Base-by-base conservation (phyloP, 1,140 invertebrate genomes). In the Trichonephila clavata region DNA sequence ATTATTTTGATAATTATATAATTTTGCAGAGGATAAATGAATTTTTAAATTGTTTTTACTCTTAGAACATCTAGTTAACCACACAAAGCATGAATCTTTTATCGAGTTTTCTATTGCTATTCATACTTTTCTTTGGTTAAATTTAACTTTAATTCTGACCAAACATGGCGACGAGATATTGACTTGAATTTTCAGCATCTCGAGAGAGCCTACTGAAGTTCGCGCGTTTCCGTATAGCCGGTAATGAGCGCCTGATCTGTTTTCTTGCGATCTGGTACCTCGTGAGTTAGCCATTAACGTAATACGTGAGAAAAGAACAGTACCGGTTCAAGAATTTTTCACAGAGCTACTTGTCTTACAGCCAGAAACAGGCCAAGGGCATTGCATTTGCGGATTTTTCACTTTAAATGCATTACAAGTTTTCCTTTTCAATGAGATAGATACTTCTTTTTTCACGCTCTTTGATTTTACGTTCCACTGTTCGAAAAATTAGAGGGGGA, bases 231-330 rank as follows among this genome's bases (percentile, higher is more conserved):
- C 71, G 32, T 83, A 83, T 57, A 83, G 24, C 59, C 13, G 50
- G 68, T 92, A 92, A 84, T 92, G 60, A 92, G 57, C 18, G 18
- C 14, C 71, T 50, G 91, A 92, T 86, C 50, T 86, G 61, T 68
- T 86, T 92, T 92, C 61, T 86, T 59, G 32, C n/a, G 43, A 61
- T 39, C 59, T 63, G 90, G 8, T 65, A 84, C 60, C 39, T 92
- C 81, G 91, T 92, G 91, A 86, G 81, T 86, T 59, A n/a, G 50
- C 91, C 65, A 92, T 92, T 92, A 92, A 92, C 91, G 32, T 60
- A 83, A 92, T 43, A 92, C 91, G 91, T 92, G 91, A 92, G 91
- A 86, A 60, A 24, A 59, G 32, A 84, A 68, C 63, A 65, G 18
- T 71, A 92, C 83, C 63, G 16, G 81, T 39, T 32, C n/a, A 59